phyloP scores from a whole-genome alignment of 2,113 vertebrate species.

The Formicarius rufipectus region DNA sequence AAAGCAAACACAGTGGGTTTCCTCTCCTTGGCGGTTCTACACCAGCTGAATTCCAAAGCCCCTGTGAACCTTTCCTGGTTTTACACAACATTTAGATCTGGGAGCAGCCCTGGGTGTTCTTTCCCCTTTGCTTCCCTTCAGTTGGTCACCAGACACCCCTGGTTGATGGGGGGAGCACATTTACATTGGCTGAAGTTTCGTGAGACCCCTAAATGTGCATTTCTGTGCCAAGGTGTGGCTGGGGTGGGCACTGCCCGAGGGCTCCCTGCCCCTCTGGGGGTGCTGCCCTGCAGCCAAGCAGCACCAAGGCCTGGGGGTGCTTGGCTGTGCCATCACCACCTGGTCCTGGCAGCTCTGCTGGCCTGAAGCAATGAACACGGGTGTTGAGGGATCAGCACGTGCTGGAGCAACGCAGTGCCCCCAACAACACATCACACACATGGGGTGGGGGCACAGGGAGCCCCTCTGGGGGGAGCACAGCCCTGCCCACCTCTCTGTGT shows the following conservation, averaged over 20 bases:
- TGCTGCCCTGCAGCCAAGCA: neutral
- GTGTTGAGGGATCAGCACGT: neutral
- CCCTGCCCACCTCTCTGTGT: neutral
- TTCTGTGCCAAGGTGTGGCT: neutral
- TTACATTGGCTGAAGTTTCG: rapidly evolving
- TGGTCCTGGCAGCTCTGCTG: neutral
- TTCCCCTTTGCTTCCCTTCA: neutral
- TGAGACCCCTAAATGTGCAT: rapidly evolving
- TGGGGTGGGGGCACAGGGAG: no score
- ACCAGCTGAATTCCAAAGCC: neutral
- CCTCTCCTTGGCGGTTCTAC: neutral
- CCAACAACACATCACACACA: neutral
- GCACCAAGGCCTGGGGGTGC: neutral
- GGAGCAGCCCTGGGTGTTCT: neutral
- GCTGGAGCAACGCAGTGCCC: neutral
- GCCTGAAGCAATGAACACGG: neutral
- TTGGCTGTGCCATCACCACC: neutral
- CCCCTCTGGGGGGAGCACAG: neutral
- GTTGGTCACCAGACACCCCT: rapidly evolving
- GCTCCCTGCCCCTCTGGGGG: neutral
- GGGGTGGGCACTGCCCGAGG: neutral
- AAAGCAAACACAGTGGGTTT: rapidly evolving
- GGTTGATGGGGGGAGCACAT: rapidly evolving
- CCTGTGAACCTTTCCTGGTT: neutral
- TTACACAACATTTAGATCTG: rapidly evolving